These are phyloP conservation scores for Erebia epiphron DNA, from an alignment of 2,888 invertebrate species.

Conservation along the genomic window DNA sequence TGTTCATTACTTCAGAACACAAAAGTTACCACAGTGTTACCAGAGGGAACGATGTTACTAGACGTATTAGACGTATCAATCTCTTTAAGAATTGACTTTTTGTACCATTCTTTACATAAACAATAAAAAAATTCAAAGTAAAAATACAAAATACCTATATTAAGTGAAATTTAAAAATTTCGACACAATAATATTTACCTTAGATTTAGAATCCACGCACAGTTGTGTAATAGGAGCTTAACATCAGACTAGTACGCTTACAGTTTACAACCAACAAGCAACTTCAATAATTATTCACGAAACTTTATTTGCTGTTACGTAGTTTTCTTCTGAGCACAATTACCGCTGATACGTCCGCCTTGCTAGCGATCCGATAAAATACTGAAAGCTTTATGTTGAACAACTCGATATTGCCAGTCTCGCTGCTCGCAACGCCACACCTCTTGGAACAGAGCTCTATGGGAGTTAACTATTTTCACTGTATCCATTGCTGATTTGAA, in stretches of 20 bases:
- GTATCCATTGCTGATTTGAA: slow-evolving; percentile 48
- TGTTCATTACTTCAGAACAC: too few relatives aligned
- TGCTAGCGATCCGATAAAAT: slow-evolving; percentile 33
- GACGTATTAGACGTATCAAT: too few relatives aligned
- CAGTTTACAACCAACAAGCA: background rate
- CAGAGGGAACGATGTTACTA: too few relatives aligned
- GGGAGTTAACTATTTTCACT: slow-evolving; percentile 14
- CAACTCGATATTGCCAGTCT: slow-evolving; percentile 42
- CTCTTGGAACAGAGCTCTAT: background rate
- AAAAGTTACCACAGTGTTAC: too few relatives aligned
- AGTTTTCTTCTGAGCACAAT: slow-evolving; percentile 27
- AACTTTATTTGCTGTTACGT: slow-evolving; percentile 40
- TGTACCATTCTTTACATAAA: too few relatives aligned
- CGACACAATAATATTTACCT: slow-evolving; percentile 1
- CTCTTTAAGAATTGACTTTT: too few relatives aligned
- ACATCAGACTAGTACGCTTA: background rate
- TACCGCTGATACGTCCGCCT: slow-evolving; percentile 26
- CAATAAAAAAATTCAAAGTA: too few relatives aligned
- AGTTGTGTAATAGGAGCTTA: slow-evolving; percentile 4
- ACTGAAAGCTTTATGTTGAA: slow-evolving; percentile 42
- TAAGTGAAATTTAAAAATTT: background rate
- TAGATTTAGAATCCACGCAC: background rate
- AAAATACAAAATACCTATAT: background rate
- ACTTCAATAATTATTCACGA: slow-evolving; percentile 35
- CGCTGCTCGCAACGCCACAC: slow-evolving; percentile 28